These are phyloP conservation scores for Alces alces DNA, from an alignment of 2,113 vertebrate genomes.

Conservation along the genomic window DNA sequence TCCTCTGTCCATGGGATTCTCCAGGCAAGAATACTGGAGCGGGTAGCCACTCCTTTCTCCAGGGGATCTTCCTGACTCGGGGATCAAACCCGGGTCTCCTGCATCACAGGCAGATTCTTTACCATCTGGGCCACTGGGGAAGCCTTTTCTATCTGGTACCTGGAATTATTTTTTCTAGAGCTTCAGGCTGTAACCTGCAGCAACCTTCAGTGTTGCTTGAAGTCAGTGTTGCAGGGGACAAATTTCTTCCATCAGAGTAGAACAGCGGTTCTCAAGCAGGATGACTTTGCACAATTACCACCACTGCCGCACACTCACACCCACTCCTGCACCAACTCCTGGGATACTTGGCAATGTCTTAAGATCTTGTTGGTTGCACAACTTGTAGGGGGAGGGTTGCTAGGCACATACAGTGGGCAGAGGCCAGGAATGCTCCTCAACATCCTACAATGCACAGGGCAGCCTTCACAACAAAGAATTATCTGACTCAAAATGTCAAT, in stretches of 20 bases:
- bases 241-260: neutral
- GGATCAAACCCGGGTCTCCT: neutral
- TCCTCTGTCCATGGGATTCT: neutral
- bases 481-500: neutral
- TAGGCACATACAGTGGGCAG: neutral
- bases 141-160: neutral
- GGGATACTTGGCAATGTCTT: neutral
- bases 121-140: neutral
- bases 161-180: neutral
- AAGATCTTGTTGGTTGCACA: neutral
- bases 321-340: fast-evolving
- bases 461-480: neutral
- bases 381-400: neutral
- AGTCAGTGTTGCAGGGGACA: neutral
- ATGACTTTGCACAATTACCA: neutral
- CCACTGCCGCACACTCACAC: no score
- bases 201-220: neutral
- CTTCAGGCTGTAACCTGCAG: neutral
- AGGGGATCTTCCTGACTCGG: neutral
- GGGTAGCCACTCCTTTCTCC: neutral
- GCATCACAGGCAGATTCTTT: neutral
- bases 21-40: neutral
- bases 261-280: neutral
- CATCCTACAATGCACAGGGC: neutral
- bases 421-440: neutral